A percentile compares a stretch with the other conserved stretches of the same genome.
These are phyloP conservation scores for Hemicrepidius hirtus DNA, from an alignment of 2,888 invertebrate species.

Conservation along the genomic window DNA sequence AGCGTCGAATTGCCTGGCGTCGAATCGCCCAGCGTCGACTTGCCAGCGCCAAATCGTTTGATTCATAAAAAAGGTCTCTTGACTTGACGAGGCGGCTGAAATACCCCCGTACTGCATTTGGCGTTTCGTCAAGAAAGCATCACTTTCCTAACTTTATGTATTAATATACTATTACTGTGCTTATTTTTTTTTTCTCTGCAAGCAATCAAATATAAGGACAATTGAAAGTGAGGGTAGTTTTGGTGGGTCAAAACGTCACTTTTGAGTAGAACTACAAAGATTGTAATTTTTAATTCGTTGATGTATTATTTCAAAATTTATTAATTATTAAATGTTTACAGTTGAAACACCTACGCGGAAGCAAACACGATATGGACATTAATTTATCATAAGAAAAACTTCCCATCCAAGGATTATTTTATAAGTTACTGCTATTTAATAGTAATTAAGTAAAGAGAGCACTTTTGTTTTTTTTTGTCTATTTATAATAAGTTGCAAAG, in stretches of 20 bases:
- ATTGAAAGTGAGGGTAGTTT: slow-evolving; percentile 46
- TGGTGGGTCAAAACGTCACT: slow-evolving; percentile 32
- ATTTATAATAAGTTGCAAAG: slow-evolving; percentile 7
- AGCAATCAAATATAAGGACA: slow-evolving; percentile 44
- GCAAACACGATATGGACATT: slow-evolving; percentile 61
- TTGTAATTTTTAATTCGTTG: not conserved
- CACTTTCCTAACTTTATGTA: no score
- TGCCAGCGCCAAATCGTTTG: no score
- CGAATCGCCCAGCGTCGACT: no score
- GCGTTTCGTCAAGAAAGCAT: no score
- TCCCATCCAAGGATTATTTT: not conserved
- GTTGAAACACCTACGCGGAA: slow-evolving; percentile 63
- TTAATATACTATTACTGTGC: no score
- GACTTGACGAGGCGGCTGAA: no score
- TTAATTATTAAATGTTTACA: slow-evolving; percentile 51
- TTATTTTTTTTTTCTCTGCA: slow-evolving; percentile 29
- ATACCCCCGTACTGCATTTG: no score
- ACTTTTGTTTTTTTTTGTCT: not conserved
- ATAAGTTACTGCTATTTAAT: not conserved
- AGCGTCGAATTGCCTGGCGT: no score
- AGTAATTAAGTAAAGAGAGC: not conserved
- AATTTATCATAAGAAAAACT: slow-evolving; percentile 38
- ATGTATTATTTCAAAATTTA: not conserved
- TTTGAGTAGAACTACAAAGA: slow-evolving; percentile 11
- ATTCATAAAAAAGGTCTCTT: no score